Conservation (phyloP, 2,888 invertebrate genomes). For the Deilephila elpenor region DNA sequence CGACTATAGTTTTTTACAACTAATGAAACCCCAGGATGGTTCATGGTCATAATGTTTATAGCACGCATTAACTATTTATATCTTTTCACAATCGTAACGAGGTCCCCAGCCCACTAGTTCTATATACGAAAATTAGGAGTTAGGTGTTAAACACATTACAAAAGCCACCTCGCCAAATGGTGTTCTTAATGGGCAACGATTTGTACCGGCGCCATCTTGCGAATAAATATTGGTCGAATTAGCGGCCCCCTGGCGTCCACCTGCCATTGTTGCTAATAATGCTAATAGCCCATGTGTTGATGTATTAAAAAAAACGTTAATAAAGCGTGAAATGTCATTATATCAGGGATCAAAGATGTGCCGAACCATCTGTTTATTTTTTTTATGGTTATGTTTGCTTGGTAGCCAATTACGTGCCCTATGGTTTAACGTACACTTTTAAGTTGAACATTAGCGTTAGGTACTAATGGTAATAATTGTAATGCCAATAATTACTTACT, state of each 20-base stretch:
- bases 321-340: slow-evolving; percentile 73
- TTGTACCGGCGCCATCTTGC: slow-evolving; percentile 76
- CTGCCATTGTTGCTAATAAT: slow-evolving; percentile 65
- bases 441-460: neutral
- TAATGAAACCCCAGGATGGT: no score
- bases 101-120: neutral
- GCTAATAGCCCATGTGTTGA: slow-evolving; percentile 63
- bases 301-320: slow-evolving; percentile 45
- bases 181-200: slow-evolving; percentile 69
- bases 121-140: slow-evolving; percentile 35
- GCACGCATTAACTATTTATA: no score
- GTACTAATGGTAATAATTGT: no score
- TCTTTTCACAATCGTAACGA: neutral
- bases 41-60: no score
- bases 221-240: slow-evolving; percentile 82
- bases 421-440: neutral
- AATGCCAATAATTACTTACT: no score
- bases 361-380: slow-evolving; percentile 47
- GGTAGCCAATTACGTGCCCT: neutral
- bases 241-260: slow-evolving; percentile 71
- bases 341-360: slow-evolving; percentile 52
- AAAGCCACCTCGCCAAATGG: slow-evolving; percentile 76
- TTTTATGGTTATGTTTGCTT: slow-evolving; percentile 10
- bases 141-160: slow-evolving; percentile 58
- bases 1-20: no score